phyloP scores from a whole-genome alignment of 2,113 vertebrate species.

The Zosterops borbonicus region DNA sequence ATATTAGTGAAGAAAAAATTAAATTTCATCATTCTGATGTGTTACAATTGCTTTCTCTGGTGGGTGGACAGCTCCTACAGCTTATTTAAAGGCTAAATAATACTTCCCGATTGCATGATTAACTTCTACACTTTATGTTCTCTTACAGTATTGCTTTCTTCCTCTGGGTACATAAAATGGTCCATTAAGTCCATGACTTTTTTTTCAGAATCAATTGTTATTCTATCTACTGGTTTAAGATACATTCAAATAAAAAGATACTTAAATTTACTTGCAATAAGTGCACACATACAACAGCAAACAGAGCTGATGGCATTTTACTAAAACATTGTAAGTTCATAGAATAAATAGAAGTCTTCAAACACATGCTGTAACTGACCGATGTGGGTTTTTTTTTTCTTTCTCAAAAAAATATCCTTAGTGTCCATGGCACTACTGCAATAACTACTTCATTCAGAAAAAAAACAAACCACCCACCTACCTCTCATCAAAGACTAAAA shows the following conservation, averaged over 20 bases:
- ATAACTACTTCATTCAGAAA: constrained; percentile 34
- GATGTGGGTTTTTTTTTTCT: constrained; percentile 24
- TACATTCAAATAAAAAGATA: constrained; percentile 85
- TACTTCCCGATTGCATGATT: not conserved
- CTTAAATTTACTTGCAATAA: constrained; percentile 69
- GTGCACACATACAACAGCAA: constrained; percentile 65
- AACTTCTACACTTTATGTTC: constrained; percentile 20
- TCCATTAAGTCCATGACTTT: constrained; percentile 30
- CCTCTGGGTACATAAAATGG: constrained; percentile 54
- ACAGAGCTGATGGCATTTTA: constrained; percentile 48
- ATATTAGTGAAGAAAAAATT: constrained; percentile 65
- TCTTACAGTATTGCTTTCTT: constrained; percentile 43
- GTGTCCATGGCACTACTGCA: not conserved
- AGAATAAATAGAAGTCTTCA: constrained; percentile 76
- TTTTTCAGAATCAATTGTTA: constrained; percentile 49
- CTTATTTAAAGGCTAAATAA: constrained; percentile 54
- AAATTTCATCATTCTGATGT: constrained; percentile 47
- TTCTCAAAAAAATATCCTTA: constrained; percentile 32
- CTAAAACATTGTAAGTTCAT: constrained; percentile 52
- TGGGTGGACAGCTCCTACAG: constrained; percentile 25
- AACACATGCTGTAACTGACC: constrained; percentile 59
- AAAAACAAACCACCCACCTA: not conserved
- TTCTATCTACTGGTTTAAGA: constrained; percentile 74
- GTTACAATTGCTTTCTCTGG: constrained; percentile 53
- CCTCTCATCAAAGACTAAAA: not conserved